Evolutionary conservation across 2,797 vertebrate genomes (phyloP), one percentile per base, ranked within the genome.

Genomic region (Sarcoramphus papa): DNA sequence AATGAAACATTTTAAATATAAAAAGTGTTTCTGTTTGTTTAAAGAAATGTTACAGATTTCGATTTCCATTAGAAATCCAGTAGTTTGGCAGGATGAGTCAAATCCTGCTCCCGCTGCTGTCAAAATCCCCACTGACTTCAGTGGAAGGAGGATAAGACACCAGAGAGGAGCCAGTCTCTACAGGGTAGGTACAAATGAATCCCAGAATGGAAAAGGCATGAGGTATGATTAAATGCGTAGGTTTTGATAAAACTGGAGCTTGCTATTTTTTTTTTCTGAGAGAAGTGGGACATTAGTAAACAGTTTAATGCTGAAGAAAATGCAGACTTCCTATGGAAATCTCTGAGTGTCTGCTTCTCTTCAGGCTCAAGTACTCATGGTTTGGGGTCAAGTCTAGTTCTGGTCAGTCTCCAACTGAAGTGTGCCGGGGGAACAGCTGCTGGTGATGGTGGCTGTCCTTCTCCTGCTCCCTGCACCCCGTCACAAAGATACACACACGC

Each of bases 1-100:
- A 97, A 96, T 90, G 27, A 96, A 96, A 93, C 76, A 59, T 96
- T 92, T 93, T 80, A 91, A 97, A 97, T 78, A 85, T 81, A 97
- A 82, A 97, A 97, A 95, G 57, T 89, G 70, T 97, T 97, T 95
- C 18, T 90, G 85, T 88, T 96, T 72, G 35, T 89, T 95, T 95
- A 95, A 97, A 94, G 89, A 96, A 96, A 91, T 69, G 62, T 91
- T 91, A 87, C 77, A 95, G 91, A 93, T 97, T 88, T 96, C 86
- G 86, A 62, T 89, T 87, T n/a, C 64, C 35, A 60, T 77, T 83
- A 90, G 86, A 80, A 96, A 95, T 85, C 56, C 62, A 77, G 56
- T 56, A 76, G 65, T 77, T 84, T 62, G 85, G 65, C 43, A 86
- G 54, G 35, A 56, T 76, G 57, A 95, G 69, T 82, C 82, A 86